Percentiles rank a stretch among this genome's conserved stretches.
These are phyloP conservation scores for Chloroclystis v-ata DNA, from an alignment of 2,888 invertebrate genomes.

Conservation along the genomic window DNA sequence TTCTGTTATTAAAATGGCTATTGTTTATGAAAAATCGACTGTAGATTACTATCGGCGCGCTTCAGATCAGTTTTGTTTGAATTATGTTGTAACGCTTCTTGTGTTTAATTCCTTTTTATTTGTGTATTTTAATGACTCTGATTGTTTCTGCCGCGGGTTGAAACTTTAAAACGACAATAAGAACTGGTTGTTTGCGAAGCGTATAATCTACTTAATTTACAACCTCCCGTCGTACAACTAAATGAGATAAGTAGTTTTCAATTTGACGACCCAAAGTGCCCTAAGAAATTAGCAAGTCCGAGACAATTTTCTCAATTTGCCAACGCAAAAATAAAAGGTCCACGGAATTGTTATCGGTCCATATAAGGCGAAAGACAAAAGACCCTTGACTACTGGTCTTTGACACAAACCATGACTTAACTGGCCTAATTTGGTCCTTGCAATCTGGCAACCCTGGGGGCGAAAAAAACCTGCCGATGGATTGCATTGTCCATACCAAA, in stretches of 20 bases:
- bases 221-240: slow-evolving; percentile 40
- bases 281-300: slow-evolving; percentile 46
- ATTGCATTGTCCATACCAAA: slow-evolving; percentile 69
- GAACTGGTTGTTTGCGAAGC: slow-evolving; percentile 36
- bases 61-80: slow-evolving; percentile 45
- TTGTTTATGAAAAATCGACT: slow-evolving; percentile 75
- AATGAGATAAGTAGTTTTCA: slow-evolving; percentile 52
- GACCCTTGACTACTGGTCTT: slow-evolving; percentile 67
- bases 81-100: slow-evolving; percentile 25
- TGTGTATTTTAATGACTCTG: slow-evolving; percentile 26
- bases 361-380: slow-evolving; percentile 52
- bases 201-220: slow-evolving; percentile 53
- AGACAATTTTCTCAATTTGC: slow-evolving; percentile 63
- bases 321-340: slow-evolving; percentile 44
- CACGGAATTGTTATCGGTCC: slow-evolving; percentile 55
- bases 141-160: slow-evolving; percentile 12
- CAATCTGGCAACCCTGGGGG: slow-evolving; percentile 23
- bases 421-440: slow-evolving; percentile 57
- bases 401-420: slow-evolving; percentile 60
- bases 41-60: slow-evolving; percentile 60
- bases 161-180: slow-evolving; percentile 31
- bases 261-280: slow-evolving; percentile 46
- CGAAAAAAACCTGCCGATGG: slow-evolving; percentile 48
- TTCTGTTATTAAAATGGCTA: slow-evolving; percentile 74
- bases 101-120: slow-evolving; percentile 16